phyloP scores from a whole-genome alignment of 2,888 invertebrate species.

The Lymantria monacha region DNA sequence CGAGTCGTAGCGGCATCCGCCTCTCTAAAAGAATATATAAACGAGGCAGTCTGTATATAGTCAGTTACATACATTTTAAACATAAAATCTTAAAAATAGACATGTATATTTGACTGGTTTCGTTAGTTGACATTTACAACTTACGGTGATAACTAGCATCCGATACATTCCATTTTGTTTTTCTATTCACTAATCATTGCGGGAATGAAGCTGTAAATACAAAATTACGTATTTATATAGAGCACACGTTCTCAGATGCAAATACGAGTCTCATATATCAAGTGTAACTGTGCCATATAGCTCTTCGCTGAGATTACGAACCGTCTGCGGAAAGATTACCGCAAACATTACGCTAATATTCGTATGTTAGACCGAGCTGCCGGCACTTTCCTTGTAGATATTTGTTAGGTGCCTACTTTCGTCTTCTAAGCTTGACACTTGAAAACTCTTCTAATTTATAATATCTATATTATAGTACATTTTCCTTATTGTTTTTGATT shows the following conservation, averaged over 20 bases:
- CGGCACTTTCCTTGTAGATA: not conserved
- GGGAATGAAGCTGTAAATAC: constrained; percentile 6
- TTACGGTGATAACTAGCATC: constrained; percentile 6
- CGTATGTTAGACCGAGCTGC: not conserved
- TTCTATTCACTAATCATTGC: constrained; percentile 1
- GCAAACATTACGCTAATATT: not conserved
- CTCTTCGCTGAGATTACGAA: not conserved
- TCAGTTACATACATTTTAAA: not conserved
- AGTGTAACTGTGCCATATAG: not conserved
- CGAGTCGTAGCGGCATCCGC: too few species aligned
- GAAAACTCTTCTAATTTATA: not conserved
- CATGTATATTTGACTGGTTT: not conserved
- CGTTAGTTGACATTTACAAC: not conserved
- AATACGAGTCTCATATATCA: not conserved
- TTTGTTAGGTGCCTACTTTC: not conserved
- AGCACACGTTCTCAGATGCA: not conserved
- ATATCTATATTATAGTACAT: not conserved
- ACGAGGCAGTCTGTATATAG: not conserved
- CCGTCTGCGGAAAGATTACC: not conserved
- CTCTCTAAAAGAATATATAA: too few species aligned
- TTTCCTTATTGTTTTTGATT: too few species aligned
- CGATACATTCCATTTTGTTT: constrained; percentile 2
- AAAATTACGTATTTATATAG: not conserved
- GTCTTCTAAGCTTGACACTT: not conserved
- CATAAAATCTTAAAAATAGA: not conserved